These are phyloP conservation scores for Psophia crepitans DNA, from an alignment of 2,113 vertebrate genomes.

Conservation along the genomic window DNA sequence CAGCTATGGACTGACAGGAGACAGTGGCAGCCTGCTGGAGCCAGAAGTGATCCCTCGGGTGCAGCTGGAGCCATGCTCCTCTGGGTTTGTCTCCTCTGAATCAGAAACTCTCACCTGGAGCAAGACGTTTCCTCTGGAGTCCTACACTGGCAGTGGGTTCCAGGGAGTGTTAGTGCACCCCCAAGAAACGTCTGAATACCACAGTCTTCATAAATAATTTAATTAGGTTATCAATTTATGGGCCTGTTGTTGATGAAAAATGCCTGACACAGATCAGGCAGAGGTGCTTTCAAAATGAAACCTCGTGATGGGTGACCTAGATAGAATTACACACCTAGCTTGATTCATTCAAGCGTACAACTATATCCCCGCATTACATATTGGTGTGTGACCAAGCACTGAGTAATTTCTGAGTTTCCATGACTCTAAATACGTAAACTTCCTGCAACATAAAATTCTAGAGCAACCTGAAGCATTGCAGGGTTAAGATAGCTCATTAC, in stretches of 20 bases:
- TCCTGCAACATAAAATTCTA: not conserved
- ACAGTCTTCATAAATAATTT: not conserved
- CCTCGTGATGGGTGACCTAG: not conserved
- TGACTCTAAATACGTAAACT: not conserved
- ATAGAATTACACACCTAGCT: not conserved
- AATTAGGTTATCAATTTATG: not conserved
- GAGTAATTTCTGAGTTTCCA: not conserved
- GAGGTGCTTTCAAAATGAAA: not conserved
- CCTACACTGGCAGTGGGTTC: not conserved
- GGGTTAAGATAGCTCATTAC: not conserved
- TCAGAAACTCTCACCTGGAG: fast-evolving
- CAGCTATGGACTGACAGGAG: not conserved
- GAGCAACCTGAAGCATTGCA: not conserved
- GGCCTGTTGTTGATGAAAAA: not conserved
- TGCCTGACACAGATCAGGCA: not conserved
- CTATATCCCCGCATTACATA: not conserved
- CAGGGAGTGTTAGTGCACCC: not conserved
- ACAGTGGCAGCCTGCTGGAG: not conserved
- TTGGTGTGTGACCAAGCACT: not conserved
- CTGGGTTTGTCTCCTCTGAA: not conserved
- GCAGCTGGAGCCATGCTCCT: not conserved
- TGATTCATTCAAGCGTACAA: not conserved
- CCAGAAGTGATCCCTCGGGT: not conserved
- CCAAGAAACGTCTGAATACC: not conserved
- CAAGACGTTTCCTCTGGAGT: not conserved